Conservation (phyloP, 2,797 vertebrate genomes). For the Aselliscus stoliczkanus region DNA sequence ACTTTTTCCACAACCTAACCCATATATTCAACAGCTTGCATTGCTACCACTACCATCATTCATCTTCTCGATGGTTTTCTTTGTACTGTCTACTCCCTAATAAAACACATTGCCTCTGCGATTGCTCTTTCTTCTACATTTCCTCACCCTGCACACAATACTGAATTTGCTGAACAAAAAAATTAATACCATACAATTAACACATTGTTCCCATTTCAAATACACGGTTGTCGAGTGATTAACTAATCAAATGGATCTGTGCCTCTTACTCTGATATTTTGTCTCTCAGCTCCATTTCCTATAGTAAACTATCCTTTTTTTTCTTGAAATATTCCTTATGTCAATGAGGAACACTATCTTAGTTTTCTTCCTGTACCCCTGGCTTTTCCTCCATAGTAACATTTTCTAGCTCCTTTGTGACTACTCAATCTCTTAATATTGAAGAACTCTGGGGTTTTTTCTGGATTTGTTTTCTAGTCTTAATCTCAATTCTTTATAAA, state of each 20-base stretch:
- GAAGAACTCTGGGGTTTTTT: neutral
- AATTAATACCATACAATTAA: neutral
- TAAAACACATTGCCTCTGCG: neutral
- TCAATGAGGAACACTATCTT: neutral
- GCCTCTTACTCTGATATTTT: neutral
- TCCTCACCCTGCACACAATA: neutral
- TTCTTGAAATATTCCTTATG: neutral
- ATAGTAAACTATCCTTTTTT: neutral
- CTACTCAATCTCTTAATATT: neutral
- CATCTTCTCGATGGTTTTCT: neutral
- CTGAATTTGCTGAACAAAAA: neutral
- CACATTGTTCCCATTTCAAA: neutral
- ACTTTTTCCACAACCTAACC: neutral
- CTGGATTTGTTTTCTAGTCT: neutral
- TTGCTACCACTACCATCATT: rapidly evolving
- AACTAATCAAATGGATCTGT: neutral
- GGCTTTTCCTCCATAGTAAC: neutral
- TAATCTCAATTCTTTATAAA: neutral
- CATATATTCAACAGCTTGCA: neutral
- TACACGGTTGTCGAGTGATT: neutral
- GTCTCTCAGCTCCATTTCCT: neutral
- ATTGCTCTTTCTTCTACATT: neutral
- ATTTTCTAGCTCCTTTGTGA: neutral
- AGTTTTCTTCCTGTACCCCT: neutral
- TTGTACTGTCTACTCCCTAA: neutral